Evolutionary conservation across 2,113 vertebrate genomes (phyloP), one percentile per base, ranked within the genome.

Genomic region (Ploceus nigricollis): DNA sequence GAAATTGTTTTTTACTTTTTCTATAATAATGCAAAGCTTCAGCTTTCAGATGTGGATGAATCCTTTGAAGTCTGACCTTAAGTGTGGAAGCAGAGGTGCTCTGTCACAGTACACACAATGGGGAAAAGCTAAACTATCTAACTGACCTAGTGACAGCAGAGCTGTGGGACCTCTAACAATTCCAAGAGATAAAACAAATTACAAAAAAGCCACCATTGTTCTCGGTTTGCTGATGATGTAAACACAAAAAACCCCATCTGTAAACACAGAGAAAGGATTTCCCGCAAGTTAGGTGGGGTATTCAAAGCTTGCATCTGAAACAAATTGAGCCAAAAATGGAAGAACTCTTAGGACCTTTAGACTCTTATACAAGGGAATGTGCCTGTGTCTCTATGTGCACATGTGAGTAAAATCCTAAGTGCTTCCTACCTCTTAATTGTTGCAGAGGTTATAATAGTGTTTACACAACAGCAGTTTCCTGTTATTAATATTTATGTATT

Each of bases 181-280:
- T 82, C 60, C 33, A 30, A 80, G 82, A 96, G 90, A 96, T 96
- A 91, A 96, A 89, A 96, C 87, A 82, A 75, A 63, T 90, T 0
- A 1, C 56, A 5, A 65, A 87, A 94, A 83, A 9, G 16, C 16
- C 22, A 75, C 92, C 40, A 96, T 93, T 96, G 95, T 97, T 96
- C 93, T 96, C 30, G 0, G 76, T 39, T 88, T 58, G 47, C 42
- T 58, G n/a, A 71, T 27, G 44, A 91, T 84, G 30, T 96, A 96
- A 96, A 96, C 91, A 96, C 40, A 56, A 69, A 76, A 75, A 54
- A 33, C 7, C 42, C 27, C 47, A 28, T 66, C 87, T 93, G 56
- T 94, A 95, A 97, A 97, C 92, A 95, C 71, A 70, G 71, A 54
- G 72, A 96, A 88, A 97, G 95, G 93, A 96, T 93, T 95, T 96